Base-by-base conservation (phyloP, 2,797 vertebrate species). In the Rhynchotus rufescens region DNA sequence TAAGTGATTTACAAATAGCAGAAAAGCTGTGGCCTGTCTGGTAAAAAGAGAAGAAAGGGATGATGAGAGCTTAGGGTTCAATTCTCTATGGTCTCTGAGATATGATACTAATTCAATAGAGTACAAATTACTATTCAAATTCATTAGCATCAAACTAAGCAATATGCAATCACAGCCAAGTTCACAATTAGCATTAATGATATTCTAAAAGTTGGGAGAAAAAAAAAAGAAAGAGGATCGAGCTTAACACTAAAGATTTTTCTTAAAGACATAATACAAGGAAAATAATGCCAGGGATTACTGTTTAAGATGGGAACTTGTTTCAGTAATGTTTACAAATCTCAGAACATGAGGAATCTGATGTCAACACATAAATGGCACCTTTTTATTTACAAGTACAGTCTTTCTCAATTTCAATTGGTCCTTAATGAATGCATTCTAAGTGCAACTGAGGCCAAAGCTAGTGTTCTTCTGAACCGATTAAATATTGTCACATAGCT, bases 151-250 rank as follows among this genome's bases (percentile, higher is more conserved):
- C 85, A 47, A 80, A 76, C 88, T 65, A 95, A 94, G 86, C 60
- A 93, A 65, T 92, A 78, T 67, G 82, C 80, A 96, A 94, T 92
- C 94, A 90, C 80, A 84, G 75, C 75, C 93, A 92, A 96, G 89
- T 93, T 95, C 88, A 92, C 84, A 94, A 92, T 96, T 95, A 92
- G 67, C 88, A 89, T 92, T 95, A 92, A 96, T 93, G 93, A 89
- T 88, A 90, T 95, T 71, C 88, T 93, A 67, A 68, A 90, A 90
- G 79, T 84, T 78, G 64, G 80, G 68, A 91, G 73, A 52, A 90
- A 93, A 65, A 88, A 86, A 86, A 88, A 86, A 86, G 2, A 0
- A 0, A 81, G 86, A 81, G 86, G 74, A 77, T 82, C 86, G 61
- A 95, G 91, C 80, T 93, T 85, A 89, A 83, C 57, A 38, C 61